Evolutionary conservation across 2,113 vertebrate species (phyloP).

Genomic region (Pipa parva): DNA sequence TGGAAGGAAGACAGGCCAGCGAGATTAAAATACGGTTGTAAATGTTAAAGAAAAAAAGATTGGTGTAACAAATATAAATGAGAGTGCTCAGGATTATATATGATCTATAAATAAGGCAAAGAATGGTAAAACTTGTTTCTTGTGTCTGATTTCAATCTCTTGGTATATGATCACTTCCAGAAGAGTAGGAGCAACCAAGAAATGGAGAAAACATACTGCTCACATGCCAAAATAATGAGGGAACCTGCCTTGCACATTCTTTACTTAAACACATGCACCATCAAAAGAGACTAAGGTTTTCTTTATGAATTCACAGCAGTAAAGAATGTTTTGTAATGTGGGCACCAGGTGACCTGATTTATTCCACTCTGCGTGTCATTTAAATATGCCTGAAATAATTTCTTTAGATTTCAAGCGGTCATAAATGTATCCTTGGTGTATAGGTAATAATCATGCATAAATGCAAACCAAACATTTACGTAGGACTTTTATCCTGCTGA

Average conservation of each 20-base stretch:
- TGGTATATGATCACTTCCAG: conserved; percentile 36
- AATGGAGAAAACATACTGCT: conserved; percentile 37
- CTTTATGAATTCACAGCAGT: conserved; percentile 36
- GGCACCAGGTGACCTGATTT: conserved; percentile 42
- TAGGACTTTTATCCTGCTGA: conserved; percentile 28
- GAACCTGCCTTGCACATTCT: conserved; percentile 34
- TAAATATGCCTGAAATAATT: conserved; percentile 42
- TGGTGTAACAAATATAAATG: too few species aligned
- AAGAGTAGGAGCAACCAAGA: conserved; percentile 24
- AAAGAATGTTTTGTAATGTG: conserved; percentile 36
- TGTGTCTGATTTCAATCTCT: conserved; percentile 6
- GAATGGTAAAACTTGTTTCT: background rate
- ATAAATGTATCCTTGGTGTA: conserved; percentile 38
- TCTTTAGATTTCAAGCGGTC: conserved; percentile 31
- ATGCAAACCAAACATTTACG: conserved; percentile 40
- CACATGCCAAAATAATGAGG: conserved; percentile 42
- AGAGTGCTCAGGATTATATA: background rate
- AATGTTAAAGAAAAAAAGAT: too few species aligned
- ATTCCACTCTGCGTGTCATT: conserved; percentile 41
- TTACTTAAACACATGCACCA: conserved; percentile 36
- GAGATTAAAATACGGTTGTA: too few species aligned
- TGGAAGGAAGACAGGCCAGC: too few species aligned
- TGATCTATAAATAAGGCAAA: conserved; percentile 1
- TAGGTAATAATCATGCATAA: conserved; percentile 33
- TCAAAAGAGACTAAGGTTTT: conserved; percentile 33